These are phyloP conservation scores for Gambusia holbrooki DNA, from an alignment of 2,113 vertebrate genomes.

Conservation along the genomic window DNA sequence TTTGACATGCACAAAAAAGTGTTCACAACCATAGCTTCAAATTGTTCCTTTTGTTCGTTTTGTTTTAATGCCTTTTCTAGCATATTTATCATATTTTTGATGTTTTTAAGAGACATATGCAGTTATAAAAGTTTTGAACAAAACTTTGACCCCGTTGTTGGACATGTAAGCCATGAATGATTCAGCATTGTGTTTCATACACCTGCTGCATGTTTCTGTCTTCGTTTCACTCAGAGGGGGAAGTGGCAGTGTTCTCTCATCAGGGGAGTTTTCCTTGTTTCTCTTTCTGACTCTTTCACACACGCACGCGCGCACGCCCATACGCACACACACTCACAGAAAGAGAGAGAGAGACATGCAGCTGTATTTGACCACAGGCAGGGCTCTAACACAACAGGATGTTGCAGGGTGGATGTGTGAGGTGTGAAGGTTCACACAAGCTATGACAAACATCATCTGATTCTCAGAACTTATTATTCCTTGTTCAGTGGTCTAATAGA, in stretches of 20 bases:
- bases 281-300: constrained; percentile 40
- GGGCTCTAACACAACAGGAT: constrained; percentile 74
- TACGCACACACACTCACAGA: constrained; percentile 16
- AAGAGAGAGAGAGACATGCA: constrained; percentile 10
- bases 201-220: constrained; percentile 46
- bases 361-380: constrained; percentile 70
- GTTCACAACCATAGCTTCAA: neutral
- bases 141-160: constrained; percentile 2
- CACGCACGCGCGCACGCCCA: constrained; percentile 22
- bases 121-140: neutral
- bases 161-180: constrained; percentile 38
- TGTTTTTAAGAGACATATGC: neutral
- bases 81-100: neutral
- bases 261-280: constrained; percentile 67
- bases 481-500: constrained; percentile 17
- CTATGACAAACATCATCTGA: constrained; percentile 55
- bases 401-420: constrained; percentile 68
- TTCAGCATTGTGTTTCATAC: constrained; percentile 52
- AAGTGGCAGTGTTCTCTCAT: constrained; percentile 54
- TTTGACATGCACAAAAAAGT: constrained; percentile 1
- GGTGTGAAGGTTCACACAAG: constrained; percentile 69
- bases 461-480: constrained; percentile 57
- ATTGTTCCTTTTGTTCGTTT: neutral
- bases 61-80: neutral
- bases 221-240: constrained; percentile 48